Base-by-base conservation (phyloP, 2,888 invertebrate genomes). In the Eurois occulta region DNA sequence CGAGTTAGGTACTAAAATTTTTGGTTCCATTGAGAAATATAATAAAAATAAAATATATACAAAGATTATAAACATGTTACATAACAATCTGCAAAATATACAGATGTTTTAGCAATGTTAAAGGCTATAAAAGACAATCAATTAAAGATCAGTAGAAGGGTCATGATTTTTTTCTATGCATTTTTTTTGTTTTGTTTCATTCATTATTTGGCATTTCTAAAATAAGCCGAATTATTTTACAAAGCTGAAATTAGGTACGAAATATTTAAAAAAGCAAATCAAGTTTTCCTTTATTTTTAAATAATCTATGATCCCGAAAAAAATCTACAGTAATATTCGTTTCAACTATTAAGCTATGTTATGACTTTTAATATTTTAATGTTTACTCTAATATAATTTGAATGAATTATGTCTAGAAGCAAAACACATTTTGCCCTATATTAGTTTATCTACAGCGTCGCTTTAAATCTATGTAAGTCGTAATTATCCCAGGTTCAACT, bases 401-500 rank as follows among this genome's bases (percentile, higher is more conserved):
- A 86, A 82, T 86, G 71, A 83, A 85, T 88, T 80, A 87, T 52
- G 5, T 77, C 88, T 81, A 91, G 75, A 91, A 91, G 87, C 89
- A 88, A 88, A 90, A 87, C 83, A 76, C 82, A 80, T 55, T 84
- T 84, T 85, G 78, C 80, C 75, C 86, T 87, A 87, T 74, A 72
- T 81, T 74, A 84, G 80, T 86, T 86, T 87, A 88, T 84, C 91
- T 94, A 93, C 91, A 88, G 91, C 93, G 88, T 90, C 83, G 92
- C 91, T 73, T 94, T 94, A 94, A 85, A 91, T 87, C 95, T 96
- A 96, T 92, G 93, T 96, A 96, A 96, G 96, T 96, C 96, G 96
- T 96, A 96, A 95, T 95, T 95, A 96, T 96, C 96, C 96, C 96
- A 94, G 95, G 92, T 95, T 95, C 93, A 92, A 93, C 90, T 92